Evolutionary conservation across 2,797 vertebrate genomes (phyloP), one percentile per base, ranked within the genome.

Genomic region (Meda fulgida): DNA sequence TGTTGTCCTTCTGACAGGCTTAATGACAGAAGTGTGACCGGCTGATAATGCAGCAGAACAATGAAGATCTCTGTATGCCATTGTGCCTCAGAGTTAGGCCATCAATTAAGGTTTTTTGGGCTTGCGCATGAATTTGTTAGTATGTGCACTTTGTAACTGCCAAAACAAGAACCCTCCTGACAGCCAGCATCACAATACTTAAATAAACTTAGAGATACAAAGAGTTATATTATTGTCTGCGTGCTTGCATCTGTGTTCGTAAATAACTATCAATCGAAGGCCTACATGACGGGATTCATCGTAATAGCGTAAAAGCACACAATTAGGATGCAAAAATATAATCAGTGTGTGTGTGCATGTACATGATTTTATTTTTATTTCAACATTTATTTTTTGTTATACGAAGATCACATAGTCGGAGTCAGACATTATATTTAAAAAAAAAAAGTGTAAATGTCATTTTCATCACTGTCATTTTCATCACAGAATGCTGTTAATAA

Each of bases 1-100:
- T 53, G 55, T 87, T 73, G 46, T 83, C 34, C 73, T 87, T 21
- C 38, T 72, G 46, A n/a, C 38, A 38, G 53, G 26, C 34, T 26
- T 79, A 79, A 87, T 87, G 77, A 53, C 26, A 80, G 60, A 51
- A 87, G 77, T 84, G 77, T 87, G 85, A 87, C 81, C 77, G 8
- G 60, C 85, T 75, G 46, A 78, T 79, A 83, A 73, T 38, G 18
- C 23, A 31, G 48, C 40, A 43, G 69, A 67, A 87, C 85, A 80
- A 67, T 80, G 67, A 43, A 78, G 36, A 79, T 73, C 77, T 84
- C 63, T 87, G 81, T 87, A 36, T 81, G 43, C 2, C 40, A 79
- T 76, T 76, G 72, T 21, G 46, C 84, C 72, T 85, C 36, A 53
- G 60, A 76, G 29, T 78, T 66, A 78, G 26, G 23, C 78, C 72